Percentiles rank a stretch among this genome's conserved stretches.
phyloP scores from a whole-genome alignment of 2,797 vertebrate species.

The Phrynocephalus vlangalii region DNA sequence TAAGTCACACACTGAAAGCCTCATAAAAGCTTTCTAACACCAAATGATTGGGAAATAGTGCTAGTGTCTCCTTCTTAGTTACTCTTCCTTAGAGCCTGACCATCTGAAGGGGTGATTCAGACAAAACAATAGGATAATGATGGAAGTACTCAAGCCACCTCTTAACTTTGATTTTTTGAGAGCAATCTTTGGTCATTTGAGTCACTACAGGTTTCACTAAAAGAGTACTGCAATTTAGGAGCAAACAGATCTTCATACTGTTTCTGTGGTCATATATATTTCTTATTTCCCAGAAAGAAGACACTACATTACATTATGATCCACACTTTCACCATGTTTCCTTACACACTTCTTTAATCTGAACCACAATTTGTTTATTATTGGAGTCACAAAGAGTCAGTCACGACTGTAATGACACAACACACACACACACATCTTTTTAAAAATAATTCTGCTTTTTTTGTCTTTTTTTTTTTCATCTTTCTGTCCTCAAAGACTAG shows the following conservation, averaged over 20 bases:
- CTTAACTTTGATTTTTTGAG: not conserved
- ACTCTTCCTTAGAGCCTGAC: conserved; percentile 25
- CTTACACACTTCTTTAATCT: not conserved
- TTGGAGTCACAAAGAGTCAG: too few relatives aligned
- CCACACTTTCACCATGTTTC: not conserved
- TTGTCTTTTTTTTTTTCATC: not conserved
- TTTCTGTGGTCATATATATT: not conserved
- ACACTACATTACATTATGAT: not conserved
- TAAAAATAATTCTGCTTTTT: not conserved
- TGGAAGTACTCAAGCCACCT: not conserved
- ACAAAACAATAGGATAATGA: not conserved
- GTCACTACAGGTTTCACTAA: not conserved
- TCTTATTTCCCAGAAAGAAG: not conserved
- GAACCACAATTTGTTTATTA: not conserved
- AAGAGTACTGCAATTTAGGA: not conserved
- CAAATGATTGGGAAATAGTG: not conserved
- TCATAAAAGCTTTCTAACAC: conserved; percentile 20
- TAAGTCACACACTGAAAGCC: conserved; percentile 11
- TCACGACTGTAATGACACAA: too few relatives aligned
- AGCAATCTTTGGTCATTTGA: not conserved
- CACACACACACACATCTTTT: too few relatives aligned
- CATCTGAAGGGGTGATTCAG: conserved; percentile 23
- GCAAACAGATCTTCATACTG: not conserved
- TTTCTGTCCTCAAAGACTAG: not conserved
- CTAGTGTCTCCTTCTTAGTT: not conserved